phyloP scores from a whole-genome alignment of 2,113 vertebrate genomes.

The Leuciscus idus region DNA sequence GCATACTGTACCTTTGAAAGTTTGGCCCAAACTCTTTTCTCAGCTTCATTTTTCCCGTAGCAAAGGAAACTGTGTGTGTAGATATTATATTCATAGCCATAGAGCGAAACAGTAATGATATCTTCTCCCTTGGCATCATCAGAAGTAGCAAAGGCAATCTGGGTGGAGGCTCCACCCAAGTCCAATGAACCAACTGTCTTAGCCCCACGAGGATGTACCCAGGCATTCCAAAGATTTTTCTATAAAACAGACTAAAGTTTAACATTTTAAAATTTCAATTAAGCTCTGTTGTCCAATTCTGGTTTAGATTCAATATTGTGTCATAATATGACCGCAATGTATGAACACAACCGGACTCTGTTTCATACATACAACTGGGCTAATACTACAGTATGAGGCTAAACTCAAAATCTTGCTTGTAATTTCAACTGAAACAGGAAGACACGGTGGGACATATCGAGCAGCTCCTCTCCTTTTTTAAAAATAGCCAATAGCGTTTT shows the following conservation, averaged over 20 bases:
- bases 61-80: constrained; percentile 95
- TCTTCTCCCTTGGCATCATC: constrained; percentile 58
- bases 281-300: neutral
- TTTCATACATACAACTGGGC: neutral
- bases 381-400: neutral
- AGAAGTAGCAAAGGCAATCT: constrained; percentile 84
- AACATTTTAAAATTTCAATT: neutral
- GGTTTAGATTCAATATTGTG: neutral
- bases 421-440: too few species aligned
- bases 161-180: constrained; percentile 93
- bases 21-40: constrained; percentile 81
- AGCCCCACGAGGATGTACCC: constrained; percentile 78
- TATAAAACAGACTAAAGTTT: constrained; percentile 61
- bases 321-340: neutral
- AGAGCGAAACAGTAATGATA: constrained; percentile 81
- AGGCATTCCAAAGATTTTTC: constrained; percentile 86
- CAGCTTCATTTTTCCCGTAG: constrained; percentile 90
- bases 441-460: too few species aligned
- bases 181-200: constrained; percentile 89
- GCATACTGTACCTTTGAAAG: constrained; percentile 77
- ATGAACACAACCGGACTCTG: neutral
- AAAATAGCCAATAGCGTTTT: too few species aligned
- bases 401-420: neutral
- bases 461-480: too few species aligned
- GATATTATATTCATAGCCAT: constrained; percentile 87